Conservation (phyloP, 2,113 vertebrate species). For the Cisticola juncidis region DNA sequence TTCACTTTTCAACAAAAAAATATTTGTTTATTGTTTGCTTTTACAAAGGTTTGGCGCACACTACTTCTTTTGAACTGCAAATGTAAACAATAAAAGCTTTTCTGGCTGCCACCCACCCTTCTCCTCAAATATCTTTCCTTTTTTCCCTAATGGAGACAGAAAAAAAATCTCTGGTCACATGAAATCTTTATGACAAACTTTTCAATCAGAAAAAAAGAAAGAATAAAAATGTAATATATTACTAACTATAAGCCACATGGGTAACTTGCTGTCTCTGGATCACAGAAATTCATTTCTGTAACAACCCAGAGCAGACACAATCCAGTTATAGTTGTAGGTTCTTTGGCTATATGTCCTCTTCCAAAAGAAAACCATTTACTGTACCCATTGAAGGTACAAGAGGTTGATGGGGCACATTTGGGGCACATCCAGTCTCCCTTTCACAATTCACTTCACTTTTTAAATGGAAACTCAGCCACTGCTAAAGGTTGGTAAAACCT, state of each 20-base stretch:
- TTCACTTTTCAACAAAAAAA: conserved; percentile 26
- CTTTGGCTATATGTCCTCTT: accelerated
- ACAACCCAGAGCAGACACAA: not conserved
- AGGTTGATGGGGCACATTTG: not conserved
- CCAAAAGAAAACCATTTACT: not conserved
- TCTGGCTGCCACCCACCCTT: accelerated
- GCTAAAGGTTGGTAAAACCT: not conserved
- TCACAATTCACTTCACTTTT: not conserved
- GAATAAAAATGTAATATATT: not conserved
- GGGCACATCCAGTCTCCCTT: not conserved
- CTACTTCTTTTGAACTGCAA: conserved; percentile 49
- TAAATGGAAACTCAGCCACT: not conserved
- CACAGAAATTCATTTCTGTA: not conserved
- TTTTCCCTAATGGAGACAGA: not conserved
- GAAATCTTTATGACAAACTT: not conserved
- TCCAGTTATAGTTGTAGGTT: not conserved
- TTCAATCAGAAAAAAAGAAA: not conserved
- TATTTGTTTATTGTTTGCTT: conserved; percentile 31
- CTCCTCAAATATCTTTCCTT: not conserved
- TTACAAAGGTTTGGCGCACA: not conserved
- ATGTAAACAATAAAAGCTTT: conserved; percentile 36
- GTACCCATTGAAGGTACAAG: not conserved
- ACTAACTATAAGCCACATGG: not conserved
- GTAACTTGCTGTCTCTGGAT: not conserved
- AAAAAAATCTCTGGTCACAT: not conserved